Percentiles rank a stretch among this genome's conserved stretches.
phyloP scores from a whole-genome alignment of 2,113 vertebrate genomes.

The Psilopsiagon aymara region DNA sequence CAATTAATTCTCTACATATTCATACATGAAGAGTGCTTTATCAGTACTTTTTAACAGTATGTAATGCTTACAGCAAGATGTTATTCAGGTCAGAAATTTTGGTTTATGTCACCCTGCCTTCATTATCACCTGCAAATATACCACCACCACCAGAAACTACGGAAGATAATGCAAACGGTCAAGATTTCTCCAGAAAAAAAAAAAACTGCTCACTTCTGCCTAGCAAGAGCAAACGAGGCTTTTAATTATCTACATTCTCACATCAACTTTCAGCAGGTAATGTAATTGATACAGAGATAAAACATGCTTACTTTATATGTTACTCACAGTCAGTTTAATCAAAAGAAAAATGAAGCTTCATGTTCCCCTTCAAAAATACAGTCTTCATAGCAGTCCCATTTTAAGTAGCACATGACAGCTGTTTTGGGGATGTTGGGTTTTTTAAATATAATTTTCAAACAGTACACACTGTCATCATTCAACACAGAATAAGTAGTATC shows the following conservation, averaged over 20 bases:
- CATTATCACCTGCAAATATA: conserved; percentile 5
- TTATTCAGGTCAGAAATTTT: background rate
- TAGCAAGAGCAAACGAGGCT: background rate
- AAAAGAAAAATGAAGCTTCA: background rate
- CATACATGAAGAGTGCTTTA: background rate
- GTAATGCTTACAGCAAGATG: background rate
- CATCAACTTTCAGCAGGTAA: background rate
- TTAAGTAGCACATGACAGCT: background rate
- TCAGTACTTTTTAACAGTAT: background rate
- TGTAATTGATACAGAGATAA: background rate
- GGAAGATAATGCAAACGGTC: background rate
- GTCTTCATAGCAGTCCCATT: background rate
- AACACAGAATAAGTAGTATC: background rate
- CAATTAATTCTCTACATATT: background rate
- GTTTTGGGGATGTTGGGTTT: background rate
- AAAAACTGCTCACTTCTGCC: background rate
- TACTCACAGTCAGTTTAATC: background rate
- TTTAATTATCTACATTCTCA: background rate
- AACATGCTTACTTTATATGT: background rate
- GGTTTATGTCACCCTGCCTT: background rate
- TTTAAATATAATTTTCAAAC: background rate
- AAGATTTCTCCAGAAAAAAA: background rate
- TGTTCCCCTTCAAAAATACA: background rate
- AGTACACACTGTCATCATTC: background rate
- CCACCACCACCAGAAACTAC: background rate